Conservation (phyloP, 2,797 vertebrate species). For the Sebastes itinus region DNA sequence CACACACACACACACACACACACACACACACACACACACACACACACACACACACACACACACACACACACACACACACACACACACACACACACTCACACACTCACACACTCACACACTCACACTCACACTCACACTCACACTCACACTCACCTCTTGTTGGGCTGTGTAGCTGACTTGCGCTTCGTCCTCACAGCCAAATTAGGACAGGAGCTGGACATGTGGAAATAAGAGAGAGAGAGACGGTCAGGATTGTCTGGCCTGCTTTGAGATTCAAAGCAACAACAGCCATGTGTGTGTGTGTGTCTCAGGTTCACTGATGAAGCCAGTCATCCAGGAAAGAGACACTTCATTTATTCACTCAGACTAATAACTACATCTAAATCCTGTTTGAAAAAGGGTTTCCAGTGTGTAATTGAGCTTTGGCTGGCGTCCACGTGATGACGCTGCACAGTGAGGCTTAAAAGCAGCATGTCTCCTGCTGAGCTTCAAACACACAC, state of each 20-base stretch:
- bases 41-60: neutral
- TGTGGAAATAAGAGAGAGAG: conserved; percentile 14
- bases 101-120: neutral
- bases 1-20: neutral
- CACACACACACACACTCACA: neutral
- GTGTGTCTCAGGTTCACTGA: neutral
- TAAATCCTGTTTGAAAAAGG: neutral
- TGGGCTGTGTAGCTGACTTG: conserved; percentile 30
- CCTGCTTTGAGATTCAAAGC: conserved; percentile 45
- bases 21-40: neutral
- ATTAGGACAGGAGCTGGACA: conserved; percentile 40
- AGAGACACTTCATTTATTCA: neutral
- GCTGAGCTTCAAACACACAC: neutral
- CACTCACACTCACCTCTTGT: conserved; percentile 47
- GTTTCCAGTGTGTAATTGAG: neutral
- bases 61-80: neutral
- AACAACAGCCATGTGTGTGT: neutral
- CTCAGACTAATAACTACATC: neutral
- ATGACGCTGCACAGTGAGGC: neutral
- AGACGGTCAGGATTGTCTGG: neutral
- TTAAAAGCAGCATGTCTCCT: neutral
- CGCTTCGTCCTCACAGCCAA: conserved; percentile 33
- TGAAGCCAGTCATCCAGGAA: neutral
- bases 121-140: conserved; percentile 31
- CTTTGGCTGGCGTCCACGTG: neutral